Evolutionary conservation across 2,888 invertebrate species (phyloP).

Genomic region (Sepiola atlantica): DNA sequence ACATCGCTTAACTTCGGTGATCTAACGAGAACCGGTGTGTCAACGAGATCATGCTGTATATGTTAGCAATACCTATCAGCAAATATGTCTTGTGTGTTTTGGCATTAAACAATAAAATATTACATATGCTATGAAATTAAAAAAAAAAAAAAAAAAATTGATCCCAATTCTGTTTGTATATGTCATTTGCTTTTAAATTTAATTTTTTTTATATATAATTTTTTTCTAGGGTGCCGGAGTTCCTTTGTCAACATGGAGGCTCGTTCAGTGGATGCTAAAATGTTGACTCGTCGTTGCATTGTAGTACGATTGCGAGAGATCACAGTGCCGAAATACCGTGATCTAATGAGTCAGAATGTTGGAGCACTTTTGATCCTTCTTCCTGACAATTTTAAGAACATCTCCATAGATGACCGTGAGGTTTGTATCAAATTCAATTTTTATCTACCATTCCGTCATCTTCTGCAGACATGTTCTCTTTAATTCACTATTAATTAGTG

Average conservation of each 20-base stretch:
- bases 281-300: conserved; percentile 91
- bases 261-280: conserved; percentile 87
- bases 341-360: conserved; percentile 77
- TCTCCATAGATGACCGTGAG: conserved; percentile 78
- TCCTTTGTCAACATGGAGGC: conserved; percentile 91
- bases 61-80: too few relatives aligned
- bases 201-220: conserved; percentile 43
- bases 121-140: too few relatives aligned
- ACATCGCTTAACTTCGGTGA: too few relatives aligned
- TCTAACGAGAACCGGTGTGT: too few relatives aligned
- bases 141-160: too few relatives aligned
- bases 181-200: background rate
- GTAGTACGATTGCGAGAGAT: conserved; percentile 87
- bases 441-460: background rate
- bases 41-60: too few relatives aligned
- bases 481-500: too few relatives aligned
- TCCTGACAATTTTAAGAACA: conserved; percentile 82
- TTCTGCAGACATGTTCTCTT: background rate
- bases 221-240: conserved; percentile 84
- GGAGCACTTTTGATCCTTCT: conserved; percentile 90
- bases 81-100: too few relatives aligned
- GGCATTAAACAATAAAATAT: too few relatives aligned
- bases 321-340: conserved; percentile 81
- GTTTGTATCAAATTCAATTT: conserved; percentile 55
- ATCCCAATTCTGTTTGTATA: too few relatives aligned